Evolutionary conservation across 2,888 invertebrate genomes (phyloP), one percentile per base, ranked within the genome.

Genomic region (Noctua janthina): DNA sequence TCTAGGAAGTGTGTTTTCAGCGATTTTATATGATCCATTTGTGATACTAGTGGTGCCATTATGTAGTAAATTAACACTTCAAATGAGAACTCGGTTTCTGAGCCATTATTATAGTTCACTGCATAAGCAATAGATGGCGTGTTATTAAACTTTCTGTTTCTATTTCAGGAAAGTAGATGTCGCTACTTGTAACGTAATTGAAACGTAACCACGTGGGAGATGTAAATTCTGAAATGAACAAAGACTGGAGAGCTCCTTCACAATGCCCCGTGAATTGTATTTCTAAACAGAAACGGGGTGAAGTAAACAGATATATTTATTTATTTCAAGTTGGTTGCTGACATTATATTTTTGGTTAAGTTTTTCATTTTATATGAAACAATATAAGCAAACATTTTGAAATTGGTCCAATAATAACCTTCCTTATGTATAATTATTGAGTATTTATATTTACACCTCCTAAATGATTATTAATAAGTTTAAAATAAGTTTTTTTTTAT

Each of bases 21-120:
- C n/a, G 17, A 68, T 39, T 46, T 54, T 43, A 43, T 23, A 62
- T 29, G 7, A 54, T 51, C 56, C 6, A 46, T 54, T 78, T 29
- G n/a, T 13, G 51, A 20, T 80, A 83, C 88, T 46, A 84, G 88
- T 89, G 88, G 88, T 89, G 90, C 88, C 88, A 76, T 82, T 82
- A 69, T 11, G 77, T 75, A 69, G 78, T 67, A 76, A 79, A 79
- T 71, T 59, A 82, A 39, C 67, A 76, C 74, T 86, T 81, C 79
- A 89, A 72, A 82, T 68, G 43, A 46, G 29, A 69, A 17, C 56
- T 11, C 35, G 43, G 86, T 67, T 68, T 15, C 39, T 23, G 17
- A 51, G 35, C 35, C 54, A 75, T 81, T 78, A 78, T 81, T 70
- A 39, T 67, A 79, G 75, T 86, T 59, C 20, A 62, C 13, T 20